Conservation (phyloP, 2,113 vertebrate species). For the Hyaena hyaena region DNA sequence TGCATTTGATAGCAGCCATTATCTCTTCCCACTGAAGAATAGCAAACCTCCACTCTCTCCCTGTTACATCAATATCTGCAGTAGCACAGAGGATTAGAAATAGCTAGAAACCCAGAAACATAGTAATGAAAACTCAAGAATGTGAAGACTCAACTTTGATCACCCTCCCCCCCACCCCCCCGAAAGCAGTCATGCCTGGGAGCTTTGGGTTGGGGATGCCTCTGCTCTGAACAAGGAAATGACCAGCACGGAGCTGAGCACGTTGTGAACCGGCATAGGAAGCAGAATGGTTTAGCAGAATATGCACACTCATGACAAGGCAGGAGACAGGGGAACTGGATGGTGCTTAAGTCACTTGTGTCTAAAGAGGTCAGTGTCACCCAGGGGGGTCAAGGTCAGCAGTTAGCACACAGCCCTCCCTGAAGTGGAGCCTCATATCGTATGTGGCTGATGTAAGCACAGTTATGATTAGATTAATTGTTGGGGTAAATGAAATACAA, state of each 20-base stretch:
- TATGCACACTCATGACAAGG: neutral
- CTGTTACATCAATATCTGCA: neutral
- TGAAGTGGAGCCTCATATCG: neutral
- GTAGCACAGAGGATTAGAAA: neutral
- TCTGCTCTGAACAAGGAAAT: neutral
- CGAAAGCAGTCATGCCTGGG: neutral
- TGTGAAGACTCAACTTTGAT: neutral
- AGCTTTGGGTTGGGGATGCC: neutral
- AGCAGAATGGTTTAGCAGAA: constrained; percentile 10
- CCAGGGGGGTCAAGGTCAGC: neutral
- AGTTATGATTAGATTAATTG: neutral
- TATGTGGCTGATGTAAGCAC: neutral
- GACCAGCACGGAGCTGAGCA: neutral
- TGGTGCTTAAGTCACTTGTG: neutral
- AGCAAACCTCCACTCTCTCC: neutral
- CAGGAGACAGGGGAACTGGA: neutral
- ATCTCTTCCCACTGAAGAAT: neutral
- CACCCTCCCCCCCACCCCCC: neutral
- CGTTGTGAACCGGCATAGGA: neutral
- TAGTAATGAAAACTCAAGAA: neutral
- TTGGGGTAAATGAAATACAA: neutral
- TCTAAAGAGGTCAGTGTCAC: constrained; percentile 38
- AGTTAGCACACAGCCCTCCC: neutral
- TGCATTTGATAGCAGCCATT: neutral
- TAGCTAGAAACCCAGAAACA: constrained; percentile 1